Evolutionary conservation across 2,113 vertebrate genomes (phyloP).

Genomic region (Crotophaga sulcirostris): DNA sequence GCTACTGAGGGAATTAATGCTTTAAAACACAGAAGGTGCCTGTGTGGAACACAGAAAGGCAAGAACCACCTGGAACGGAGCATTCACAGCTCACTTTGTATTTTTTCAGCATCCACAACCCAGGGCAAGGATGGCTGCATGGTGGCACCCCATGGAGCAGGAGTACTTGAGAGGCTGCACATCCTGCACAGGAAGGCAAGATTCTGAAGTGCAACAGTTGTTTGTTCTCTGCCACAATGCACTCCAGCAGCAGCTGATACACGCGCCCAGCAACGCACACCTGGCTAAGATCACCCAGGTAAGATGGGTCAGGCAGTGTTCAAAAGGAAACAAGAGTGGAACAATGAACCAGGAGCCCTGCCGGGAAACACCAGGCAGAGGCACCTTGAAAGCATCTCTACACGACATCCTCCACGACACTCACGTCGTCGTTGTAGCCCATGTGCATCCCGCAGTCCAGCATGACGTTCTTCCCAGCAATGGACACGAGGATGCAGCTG

Average conservation of each 20-base stretch:
- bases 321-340: neutral
- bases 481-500: constrained; percentile 95
- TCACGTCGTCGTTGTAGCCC: constrained; percentile 96
- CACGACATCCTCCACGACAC: neutral
- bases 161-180: fast-evolving
- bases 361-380: neutral
- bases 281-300: fast-evolving
- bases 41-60: neutral
- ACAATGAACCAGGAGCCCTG: neutral
- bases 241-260: fast-evolving
- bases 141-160: neutral
- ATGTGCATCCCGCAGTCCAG: constrained; percentile 99
- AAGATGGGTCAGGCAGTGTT: neutral
- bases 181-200: neutral
- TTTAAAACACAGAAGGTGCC: neutral
- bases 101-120: fast-evolving
- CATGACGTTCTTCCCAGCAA: constrained; percentile 97
- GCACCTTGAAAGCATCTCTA: neutral
- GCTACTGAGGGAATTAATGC: neutral
- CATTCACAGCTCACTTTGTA: too few species aligned
- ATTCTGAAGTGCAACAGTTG: neutral
- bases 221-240: neutral
- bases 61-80: neutral
- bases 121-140: neutral
- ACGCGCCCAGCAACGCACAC: fast-evolving